Evolutionary conservation across 2,113 vertebrate species (phyloP), one percentile per base, ranked within the genome.

Genomic region (Hemiscyllium ocellatum): DNA sequence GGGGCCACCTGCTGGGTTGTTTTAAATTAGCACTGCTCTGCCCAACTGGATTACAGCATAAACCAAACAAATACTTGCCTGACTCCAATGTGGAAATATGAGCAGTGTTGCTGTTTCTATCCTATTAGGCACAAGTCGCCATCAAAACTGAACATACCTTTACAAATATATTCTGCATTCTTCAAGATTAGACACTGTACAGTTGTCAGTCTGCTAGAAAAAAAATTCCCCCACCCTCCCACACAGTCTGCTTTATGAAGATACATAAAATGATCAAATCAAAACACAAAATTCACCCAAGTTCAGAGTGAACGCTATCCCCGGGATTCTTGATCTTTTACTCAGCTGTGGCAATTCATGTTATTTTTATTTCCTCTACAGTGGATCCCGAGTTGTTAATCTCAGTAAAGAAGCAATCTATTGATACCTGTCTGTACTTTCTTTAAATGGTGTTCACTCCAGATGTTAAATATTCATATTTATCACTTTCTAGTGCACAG

Each of bases 11-110:
- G 68, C 68, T 70, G 68, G 37, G 68, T 95, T 72, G 66, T 33
- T 72, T 95, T 70, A 70, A 95, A 70, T 95, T 95, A 95, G 70
- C 93, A 50, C 29, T 95, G 93, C 93, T 50, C 50, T 95, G 93
- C 37, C 68, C 22, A 12, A 7, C 66, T 95, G 93, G 13, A 26
- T 94, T 68, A 94, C 10, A 69, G 61, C 17, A 42, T n/a, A 94
- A 66, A 66, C 61, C 47, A 66, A 94, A 94, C 7, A 70, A 70
- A 95, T 70, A 50, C 42, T 50, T 47, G 47, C 22, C 68, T 47
- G 68, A 70, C 24, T 29, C 37, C 68, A 95, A 29, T 42, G 29
- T 15, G 3, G 68, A 47, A 29, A 26, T 69, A 42, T 29, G 70
- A 95, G 66, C 93, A 95, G 22, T 22, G 70, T 50, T 26, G 26